phyloP scores from a whole-genome alignment of 2,888 invertebrate species.

The Apotomis betuletana region DNA sequence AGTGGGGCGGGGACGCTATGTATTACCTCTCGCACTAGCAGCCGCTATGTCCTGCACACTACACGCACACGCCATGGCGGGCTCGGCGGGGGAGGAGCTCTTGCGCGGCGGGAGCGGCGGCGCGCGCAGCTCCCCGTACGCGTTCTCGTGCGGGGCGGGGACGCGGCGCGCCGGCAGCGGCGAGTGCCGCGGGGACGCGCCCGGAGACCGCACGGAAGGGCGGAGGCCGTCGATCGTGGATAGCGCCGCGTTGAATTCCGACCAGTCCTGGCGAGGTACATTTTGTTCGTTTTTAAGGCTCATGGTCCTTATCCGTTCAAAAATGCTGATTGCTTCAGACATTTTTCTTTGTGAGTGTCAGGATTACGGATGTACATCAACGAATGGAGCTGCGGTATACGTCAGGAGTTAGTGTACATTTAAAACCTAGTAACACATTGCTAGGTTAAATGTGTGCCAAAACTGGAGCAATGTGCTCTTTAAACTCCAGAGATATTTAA shows the following conservation, averaged over 20 bases:
- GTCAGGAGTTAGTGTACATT: too few relatives aligned
- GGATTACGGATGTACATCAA: too few relatives aligned
- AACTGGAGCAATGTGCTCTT: too few relatives aligned
- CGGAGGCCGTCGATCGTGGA: conserved; percentile 84
- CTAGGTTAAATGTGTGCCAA: too few relatives aligned
- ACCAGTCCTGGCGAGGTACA: conserved; percentile 77
- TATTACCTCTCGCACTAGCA: conserved; percentile 60
- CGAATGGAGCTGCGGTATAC: too few relatives aligned
- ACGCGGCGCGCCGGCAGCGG: conserved; percentile 65
- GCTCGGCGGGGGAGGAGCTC: conserved; percentile 77
- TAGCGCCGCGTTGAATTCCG: conserved; percentile 86
- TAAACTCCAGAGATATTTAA: too few relatives aligned
- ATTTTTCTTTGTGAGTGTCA: too few relatives aligned
- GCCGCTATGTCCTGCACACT: conserved; percentile 75
- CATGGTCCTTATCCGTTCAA: too few relatives aligned
- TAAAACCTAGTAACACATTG: too few relatives aligned
- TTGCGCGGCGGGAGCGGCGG: conserved; percentile 84
- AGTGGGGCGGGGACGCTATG: too few relatives aligned
- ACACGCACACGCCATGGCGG: conserved; percentile 63
- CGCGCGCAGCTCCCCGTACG: conserved; percentile 73
- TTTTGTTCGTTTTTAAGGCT: too few relatives aligned
- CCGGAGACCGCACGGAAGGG: conserved; percentile 79
- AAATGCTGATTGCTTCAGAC: too few relatives aligned
- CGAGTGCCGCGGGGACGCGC: conserved; percentile 82
- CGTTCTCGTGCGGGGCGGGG: conserved; percentile 65